These are phyloP conservation scores for Drepana arcuata DNA, from an alignment of 1,140 invertebrate species.

Conservation along the genomic window DNA sequence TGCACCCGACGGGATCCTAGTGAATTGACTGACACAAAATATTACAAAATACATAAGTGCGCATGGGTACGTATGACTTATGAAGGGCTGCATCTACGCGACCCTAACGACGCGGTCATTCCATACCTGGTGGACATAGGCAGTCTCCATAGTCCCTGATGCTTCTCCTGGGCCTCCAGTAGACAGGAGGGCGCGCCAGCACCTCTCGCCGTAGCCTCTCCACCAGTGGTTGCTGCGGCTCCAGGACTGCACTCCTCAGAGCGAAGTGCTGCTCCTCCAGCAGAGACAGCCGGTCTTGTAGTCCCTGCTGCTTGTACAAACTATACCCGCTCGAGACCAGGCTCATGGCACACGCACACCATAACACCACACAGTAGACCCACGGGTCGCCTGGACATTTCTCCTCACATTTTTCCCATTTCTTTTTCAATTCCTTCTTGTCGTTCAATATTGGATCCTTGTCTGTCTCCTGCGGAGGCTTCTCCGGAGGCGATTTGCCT, in stretches of 20 bases:
- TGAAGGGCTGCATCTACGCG: too few relatives aligned
- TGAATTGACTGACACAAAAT: too few relatives aligned
- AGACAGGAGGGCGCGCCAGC: constrained; percentile 25
- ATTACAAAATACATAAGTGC: too few relatives aligned
- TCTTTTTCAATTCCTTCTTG: constrained; percentile 27
- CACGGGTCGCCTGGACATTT: constrained; percentile 51
- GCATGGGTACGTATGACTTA: too few relatives aligned
- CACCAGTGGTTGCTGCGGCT: constrained; percentile 55
- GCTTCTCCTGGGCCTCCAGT: constrained; percentile 40
- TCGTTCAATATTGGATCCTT: constrained; percentile 23
- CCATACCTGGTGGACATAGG: constrained; percentile 59
- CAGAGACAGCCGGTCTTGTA: constrained; percentile 40
- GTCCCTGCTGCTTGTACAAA: constrained; percentile 44
- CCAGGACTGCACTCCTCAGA: constrained; percentile 51
- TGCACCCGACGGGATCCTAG: too few relatives aligned
- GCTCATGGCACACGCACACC: constrained; percentile 67
- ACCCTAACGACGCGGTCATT: too few relatives aligned
- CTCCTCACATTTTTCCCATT: constrained; percentile 40
- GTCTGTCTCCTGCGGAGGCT: constrained; percentile 17
- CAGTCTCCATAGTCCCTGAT: constrained; percentile 56
- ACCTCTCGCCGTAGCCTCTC: constrained; percentile 45
- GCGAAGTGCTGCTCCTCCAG: constrained; percentile 58
- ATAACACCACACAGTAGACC: constrained; percentile 61
- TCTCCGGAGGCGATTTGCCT: constrained; percentile 42
- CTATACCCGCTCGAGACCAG: constrained; percentile 59